These are phyloP conservation scores for Achlya flavicornis DNA, from an alignment of 2,888 invertebrate genomes.

Conservation along the genomic window DNA sequence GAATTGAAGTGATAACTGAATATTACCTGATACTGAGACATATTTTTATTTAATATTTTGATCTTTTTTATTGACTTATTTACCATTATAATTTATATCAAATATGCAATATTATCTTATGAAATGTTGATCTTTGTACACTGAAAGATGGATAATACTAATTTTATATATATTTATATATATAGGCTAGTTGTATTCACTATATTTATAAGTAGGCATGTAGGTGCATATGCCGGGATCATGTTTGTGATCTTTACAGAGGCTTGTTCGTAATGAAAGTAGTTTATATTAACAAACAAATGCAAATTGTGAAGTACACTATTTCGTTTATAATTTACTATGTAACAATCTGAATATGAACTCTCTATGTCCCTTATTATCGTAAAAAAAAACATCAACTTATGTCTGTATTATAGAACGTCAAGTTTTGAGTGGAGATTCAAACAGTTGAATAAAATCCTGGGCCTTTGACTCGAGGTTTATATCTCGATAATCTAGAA, in stretches of 20 bases:
- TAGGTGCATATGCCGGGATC: conserved; percentile 47
- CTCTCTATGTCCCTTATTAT: background rate
- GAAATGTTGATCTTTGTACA: conserved; percentile 25
- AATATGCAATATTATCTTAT: conserved; percentile 13
- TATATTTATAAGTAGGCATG: conserved; percentile 46
- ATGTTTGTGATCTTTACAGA: conserved; percentile 34
- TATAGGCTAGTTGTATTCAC: conserved; percentile 50
- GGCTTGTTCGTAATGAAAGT: conserved; percentile 45
- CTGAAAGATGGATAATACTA: conserved; percentile 30
- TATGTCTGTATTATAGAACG: no score
- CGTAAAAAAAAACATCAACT: no score
- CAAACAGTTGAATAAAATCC: no score
- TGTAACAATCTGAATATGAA: conserved; percentile 11
- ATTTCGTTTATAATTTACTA: background rate
- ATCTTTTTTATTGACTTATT: background rate
- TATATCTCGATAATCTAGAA: no score
- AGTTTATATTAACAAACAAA: conserved; percentile 38
- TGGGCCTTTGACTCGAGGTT: no score
- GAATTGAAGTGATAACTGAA: no score
- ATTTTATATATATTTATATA: conserved; percentile 33
- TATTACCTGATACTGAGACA: background rate
- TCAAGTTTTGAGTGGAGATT: no score
- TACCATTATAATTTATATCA: background rate
- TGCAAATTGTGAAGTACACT: conserved; percentile 25
- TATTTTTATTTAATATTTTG: background rate